Conservation (phyloP, 1,140 invertebrate genomes). For the Mercenaria mercenaria region DNA sequence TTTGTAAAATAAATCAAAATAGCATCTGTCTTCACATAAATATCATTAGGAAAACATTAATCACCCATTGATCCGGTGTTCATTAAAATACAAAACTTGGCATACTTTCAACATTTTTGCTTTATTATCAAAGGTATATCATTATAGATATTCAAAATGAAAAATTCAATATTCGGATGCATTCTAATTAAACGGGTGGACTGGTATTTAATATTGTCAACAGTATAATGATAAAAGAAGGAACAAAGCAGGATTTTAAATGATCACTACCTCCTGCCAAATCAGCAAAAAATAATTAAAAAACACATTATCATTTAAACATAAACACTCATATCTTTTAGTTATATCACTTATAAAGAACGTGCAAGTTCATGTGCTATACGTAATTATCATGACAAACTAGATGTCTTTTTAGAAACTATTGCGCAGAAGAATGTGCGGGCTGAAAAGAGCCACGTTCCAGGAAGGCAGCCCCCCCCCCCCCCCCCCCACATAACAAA, state of each 20-base stretch:
- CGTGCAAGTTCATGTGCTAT: no score
- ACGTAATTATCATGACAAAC: no score
- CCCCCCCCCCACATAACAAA: no score
- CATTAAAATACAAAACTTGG: conserved; percentile 7
- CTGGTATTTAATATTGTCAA: background rate
- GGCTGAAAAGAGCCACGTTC: no score
- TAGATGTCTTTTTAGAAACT: no score
- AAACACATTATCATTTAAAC: background rate
- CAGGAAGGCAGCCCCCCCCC: no score
- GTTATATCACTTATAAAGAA: no score
- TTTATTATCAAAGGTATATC: background rate
- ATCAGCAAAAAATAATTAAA: background rate
- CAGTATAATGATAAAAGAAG: background rate
- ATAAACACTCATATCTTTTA: no score
- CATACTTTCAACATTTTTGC: conserved; percentile 18
- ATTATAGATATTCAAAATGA: background rate
- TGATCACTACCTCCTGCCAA: background rate
- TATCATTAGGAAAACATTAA: conserved; percentile 29
- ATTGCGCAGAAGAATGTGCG: no score
- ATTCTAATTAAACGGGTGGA: background rate
- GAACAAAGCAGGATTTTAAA: background rate
- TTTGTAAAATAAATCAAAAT: conserved; percentile 17
- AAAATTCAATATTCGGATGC: background rate
- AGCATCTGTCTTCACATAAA: background rate
- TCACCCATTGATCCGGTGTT: background rate